Conservation (phyloP, 2,113 vertebrate genomes). For the Sakesphorus luctuosus region DNA sequence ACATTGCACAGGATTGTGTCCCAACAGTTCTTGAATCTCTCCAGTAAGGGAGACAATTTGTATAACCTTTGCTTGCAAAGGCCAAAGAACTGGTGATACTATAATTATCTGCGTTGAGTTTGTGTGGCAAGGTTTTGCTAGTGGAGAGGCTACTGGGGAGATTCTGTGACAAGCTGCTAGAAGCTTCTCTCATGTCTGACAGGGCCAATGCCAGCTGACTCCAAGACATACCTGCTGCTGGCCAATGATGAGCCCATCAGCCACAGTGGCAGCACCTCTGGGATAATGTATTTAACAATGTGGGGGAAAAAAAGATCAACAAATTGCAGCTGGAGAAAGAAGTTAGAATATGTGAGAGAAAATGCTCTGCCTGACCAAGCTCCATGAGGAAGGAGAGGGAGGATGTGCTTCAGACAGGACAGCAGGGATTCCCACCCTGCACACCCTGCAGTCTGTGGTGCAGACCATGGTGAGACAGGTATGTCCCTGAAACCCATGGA, state of each 20-base stretch:
- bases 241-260: neutral
- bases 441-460: neutral
- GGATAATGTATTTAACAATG: neutral
- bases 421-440: neutral
- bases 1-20: neutral
- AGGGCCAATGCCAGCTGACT: neutral
- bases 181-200: neutral
- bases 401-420: neutral
- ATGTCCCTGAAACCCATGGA: neutral
- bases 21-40: neutral
- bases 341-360: neutral
- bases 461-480: neutral
- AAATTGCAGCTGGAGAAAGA: neutral
- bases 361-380: neutral
- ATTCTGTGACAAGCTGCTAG: neutral
- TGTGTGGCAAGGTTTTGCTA: neutral
- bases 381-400: neutral
- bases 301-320: neutral
- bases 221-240: neutral
- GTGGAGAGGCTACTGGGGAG: neutral
- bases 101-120: neutral
- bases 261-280: neutral
- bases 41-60: neutral
- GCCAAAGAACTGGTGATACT: neutral
- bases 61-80: neutral